phyloP scores from a whole-genome alignment of 2,113 vertebrate genomes.

The Pseudolaguvia tuberculata region DNA sequence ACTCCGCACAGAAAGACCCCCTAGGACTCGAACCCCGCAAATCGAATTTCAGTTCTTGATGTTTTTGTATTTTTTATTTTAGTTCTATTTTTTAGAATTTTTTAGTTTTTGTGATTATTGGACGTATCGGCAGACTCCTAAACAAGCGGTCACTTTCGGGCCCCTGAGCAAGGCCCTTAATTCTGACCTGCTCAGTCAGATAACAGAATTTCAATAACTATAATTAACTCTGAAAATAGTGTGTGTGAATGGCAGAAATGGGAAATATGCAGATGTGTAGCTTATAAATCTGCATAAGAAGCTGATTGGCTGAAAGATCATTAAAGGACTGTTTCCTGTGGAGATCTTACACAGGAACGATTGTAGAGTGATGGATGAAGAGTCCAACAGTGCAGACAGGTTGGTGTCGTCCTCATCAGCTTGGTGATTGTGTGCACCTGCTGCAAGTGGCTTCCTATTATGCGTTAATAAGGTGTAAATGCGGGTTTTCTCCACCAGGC shows the following conservation, averaged over 20 bases:
- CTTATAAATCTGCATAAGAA: not conserved
- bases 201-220: too few species aligned
- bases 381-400: not conserved
- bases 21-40: too few species aligned
- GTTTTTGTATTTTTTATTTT: not conserved
- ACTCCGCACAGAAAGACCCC: too few species aligned
- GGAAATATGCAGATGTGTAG: not conserved
- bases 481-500: not conserved
- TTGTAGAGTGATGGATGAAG: not conserved
- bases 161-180: too few species aligned
- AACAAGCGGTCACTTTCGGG: too few species aligned
- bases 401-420: not conserved
- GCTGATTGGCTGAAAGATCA: not conserved
- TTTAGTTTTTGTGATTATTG: too few species aligned
- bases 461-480: conserved; percentile 16
- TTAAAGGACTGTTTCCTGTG: too few species aligned
- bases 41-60: too few species aligned
- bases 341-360: too few species aligned
- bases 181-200: too few species aligned
- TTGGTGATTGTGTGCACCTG: not conserved
- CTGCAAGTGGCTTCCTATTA: not conserved
- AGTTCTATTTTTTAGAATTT: not conserved
- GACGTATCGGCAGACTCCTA: too few species aligned
- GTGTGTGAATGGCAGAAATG: not conserved
- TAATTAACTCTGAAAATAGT: too few species aligned